Evolutionary conservation across 2,797 vertebrate genomes (phyloP).

Genomic region (Scarus forsteni): DNA sequence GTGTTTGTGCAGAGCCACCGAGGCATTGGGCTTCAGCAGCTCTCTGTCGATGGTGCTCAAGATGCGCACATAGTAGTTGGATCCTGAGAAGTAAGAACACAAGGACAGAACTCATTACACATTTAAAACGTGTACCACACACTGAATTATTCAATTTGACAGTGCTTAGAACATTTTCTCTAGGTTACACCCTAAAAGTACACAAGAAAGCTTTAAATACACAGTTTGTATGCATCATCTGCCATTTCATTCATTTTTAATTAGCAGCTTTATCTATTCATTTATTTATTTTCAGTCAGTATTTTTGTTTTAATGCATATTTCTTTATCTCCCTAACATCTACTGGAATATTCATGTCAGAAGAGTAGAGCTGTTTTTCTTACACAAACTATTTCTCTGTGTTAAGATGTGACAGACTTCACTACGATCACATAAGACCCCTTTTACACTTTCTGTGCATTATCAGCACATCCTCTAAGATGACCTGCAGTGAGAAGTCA

Average conservation of each 20-base stretch:
- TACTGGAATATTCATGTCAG: not conserved
- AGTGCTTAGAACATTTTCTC: conserved; percentile 2
- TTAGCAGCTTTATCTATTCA: not conserved
- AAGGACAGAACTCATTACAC: conserved; percentile 23
- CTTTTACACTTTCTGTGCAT: too few species aligned
- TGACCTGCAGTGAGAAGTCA: too few species aligned
- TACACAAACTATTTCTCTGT: not conserved
- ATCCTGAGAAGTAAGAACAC: conserved; percentile 79
- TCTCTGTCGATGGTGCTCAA: conserved; percentile 96
- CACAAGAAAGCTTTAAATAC: conserved; percentile 41
- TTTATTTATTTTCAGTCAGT: conserved; percentile 9
- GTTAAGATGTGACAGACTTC: too few species aligned
- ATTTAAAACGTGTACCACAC: conserved; percentile 40
- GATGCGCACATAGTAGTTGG: conserved; percentile 96
- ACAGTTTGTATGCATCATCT: conserved; percentile 29
- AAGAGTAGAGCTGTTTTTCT: not conserved
- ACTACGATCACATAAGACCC: too few species aligned
- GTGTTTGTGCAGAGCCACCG: conserved; percentile 96
- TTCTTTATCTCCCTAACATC: not conserved
- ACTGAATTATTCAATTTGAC: conserved; percentile 49
- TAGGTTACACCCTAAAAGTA: conserved; percentile 29
- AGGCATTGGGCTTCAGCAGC: conserved; percentile 96
- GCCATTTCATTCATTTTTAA: conserved; percentile 34
- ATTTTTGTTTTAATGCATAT: not conserved
- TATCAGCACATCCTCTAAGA: too few species aligned